phyloP scores from a whole-genome alignment of 1,140 invertebrate species.

The Agrilus planipennis region DNA sequence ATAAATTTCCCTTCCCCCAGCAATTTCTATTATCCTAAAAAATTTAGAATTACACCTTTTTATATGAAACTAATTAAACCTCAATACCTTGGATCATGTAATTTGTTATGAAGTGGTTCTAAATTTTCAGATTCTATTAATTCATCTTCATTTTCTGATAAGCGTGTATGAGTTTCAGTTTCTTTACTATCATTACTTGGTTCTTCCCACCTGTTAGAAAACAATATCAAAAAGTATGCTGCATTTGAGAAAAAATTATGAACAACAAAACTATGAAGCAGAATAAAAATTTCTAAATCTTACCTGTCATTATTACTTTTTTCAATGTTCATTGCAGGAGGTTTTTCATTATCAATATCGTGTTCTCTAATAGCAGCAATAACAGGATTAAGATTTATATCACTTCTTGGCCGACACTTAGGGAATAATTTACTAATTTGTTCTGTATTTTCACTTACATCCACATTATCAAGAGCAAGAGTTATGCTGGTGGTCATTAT shows the following conservation, averaged over 20 bases:
- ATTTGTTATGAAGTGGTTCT: conserved; percentile 35
- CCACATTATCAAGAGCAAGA: conserved; percentile 36
- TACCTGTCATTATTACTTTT: conserved; percentile 36
- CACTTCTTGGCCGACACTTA: conserved; percentile 59
- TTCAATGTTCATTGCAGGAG: conserved; percentile 32
- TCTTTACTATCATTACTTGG: conserved; percentile 30
- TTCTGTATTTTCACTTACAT: conserved; percentile 45
- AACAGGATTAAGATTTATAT: conserved; percentile 47
- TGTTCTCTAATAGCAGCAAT: conserved; percentile 28
- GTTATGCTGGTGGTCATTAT: conserved; percentile 39
- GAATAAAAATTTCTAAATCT: conserved; percentile 3
- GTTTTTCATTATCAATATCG: conserved; percentile 29
- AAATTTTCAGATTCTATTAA: conserved; percentile 31
- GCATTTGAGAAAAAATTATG: background rate
- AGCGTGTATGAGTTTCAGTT: conserved; percentile 25
- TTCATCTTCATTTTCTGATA: conserved; percentile 31
- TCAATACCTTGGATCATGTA: conserved; percentile 32
- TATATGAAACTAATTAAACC: background rate
- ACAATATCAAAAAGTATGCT: too few relatives aligned
- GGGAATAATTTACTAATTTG: conserved; percentile 71
- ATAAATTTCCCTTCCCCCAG: conserved; percentile 73
- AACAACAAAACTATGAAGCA: conserved; percentile 4
- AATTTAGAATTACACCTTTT: conserved; percentile 2
- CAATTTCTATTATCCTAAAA: conserved; percentile 76
- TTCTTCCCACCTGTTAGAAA: conserved; percentile 31